Base-by-base conservation (phyloP, 2,797 vertebrate genomes). In the Syngnathus acus region DNA sequence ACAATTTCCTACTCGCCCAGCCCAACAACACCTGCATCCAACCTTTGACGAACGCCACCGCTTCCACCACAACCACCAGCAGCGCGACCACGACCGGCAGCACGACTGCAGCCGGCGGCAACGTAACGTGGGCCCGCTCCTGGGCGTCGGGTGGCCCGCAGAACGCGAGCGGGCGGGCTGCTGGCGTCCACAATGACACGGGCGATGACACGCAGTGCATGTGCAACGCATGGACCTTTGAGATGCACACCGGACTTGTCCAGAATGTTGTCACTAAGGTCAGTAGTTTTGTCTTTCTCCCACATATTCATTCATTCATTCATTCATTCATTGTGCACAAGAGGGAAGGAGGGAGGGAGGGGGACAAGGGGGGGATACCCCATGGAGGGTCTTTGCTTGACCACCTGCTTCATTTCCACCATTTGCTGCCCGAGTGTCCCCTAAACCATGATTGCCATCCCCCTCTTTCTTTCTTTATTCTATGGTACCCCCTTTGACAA, bases 221-320 rank as follows among this genome's bases (percentile, higher is more conserved):
- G 43, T 95, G 94, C 84, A 88, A 70, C 16, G 87, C 89, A 65
- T 93, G 93, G 92, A 89, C 86, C 13, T 95, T 94, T 73, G 87
- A 92, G 71, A 92, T 96, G 84, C 82, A 92, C 68, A 92, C 92
- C 0, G 95, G 95, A 65, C 95, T 98, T 0, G 86, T 89, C 54
- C 89, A 93, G 65, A 98, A 98, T 76, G 94, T 98, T 66, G 95
- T 98, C 14, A 97, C 94, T 73, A 94, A 96, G 95, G 95, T 98
- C 91, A 87, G 87, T 62, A 17, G 64, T n/a, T 32, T 32, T 51
- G 50, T 57, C 13, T 37, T 57, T 6, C 13, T 37, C 54, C 14
- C 17, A 17, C 17, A 7, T 3, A 57, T 6, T 3, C 11, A 40
- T 23, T 23, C 60, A 43, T 62, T 23, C 60, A 43, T 62, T 61